These are phyloP conservation scores for Drosophila gunungcola DNA, from an alignment of 1,140 invertebrate species.

Conservation along the genomic window DNA sequence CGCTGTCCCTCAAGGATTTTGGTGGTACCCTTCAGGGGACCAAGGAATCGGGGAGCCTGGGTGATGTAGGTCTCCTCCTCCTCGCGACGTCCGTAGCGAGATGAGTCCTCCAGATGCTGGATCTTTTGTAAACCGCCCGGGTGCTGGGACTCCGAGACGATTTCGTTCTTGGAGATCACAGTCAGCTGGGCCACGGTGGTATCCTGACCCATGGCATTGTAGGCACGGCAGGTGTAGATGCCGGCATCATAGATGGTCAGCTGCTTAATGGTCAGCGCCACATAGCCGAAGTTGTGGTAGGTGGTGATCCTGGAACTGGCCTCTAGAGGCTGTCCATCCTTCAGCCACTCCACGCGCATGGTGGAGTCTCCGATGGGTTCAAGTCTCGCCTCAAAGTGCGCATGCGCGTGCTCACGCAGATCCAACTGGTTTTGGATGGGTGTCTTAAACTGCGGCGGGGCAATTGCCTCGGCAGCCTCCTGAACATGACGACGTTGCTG, in stretches of 20 bases:
- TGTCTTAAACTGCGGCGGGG: constrained; percentile 95
- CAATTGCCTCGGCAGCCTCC: constrained; percentile 91
- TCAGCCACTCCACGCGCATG: constrained; percentile 97
- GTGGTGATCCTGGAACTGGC: constrained; percentile 96
- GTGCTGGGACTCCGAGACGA: constrained; percentile 94
- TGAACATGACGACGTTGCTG: constrained; percentile 91
- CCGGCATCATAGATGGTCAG: constrained; percentile 96
- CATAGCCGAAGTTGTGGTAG: constrained; percentile 98
- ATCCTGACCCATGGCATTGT: constrained; percentile 94
- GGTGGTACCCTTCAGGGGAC: constrained; percentile 94
- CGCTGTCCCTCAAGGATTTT: constrained; percentile 98
- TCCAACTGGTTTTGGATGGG: constrained; percentile 95
- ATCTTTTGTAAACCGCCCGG: constrained; percentile 95
- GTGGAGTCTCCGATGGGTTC: constrained; percentile 96
- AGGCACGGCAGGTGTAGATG: constrained; percentile 95
- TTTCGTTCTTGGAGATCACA: constrained; percentile 93
- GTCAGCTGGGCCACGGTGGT: constrained; percentile 94
- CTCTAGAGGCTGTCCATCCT: constrained; percentile 95
- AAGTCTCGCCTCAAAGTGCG: constrained; percentile 97
- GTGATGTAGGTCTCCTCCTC: constrained; percentile 91
- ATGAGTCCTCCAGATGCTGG: constrained; percentile 94
- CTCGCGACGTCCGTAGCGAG: constrained; percentile 87
- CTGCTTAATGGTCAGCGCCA: constrained; percentile 97
- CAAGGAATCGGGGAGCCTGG: constrained; percentile 93
- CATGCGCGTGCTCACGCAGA: constrained; percentile 96